Conservation (phyloP, 2,797 vertebrate species). For the Epinephelus coioides region DNA sequence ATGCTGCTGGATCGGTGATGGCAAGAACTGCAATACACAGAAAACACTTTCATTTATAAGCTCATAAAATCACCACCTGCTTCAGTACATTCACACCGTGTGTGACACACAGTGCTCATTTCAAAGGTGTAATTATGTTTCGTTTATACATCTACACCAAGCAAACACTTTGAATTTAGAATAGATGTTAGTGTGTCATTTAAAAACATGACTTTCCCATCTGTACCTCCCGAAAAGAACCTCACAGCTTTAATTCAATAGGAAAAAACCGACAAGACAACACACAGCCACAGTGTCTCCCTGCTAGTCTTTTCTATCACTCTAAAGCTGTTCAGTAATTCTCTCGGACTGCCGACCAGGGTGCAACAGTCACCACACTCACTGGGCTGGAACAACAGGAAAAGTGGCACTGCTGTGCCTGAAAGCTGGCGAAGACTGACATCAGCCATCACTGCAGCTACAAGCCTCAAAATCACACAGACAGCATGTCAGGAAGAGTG, state of each 20-base stretch:
- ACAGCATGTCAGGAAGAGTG: constrained; percentile 44
- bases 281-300: neutral
- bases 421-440: constrained; percentile 56
- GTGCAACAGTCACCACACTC: constrained; percentile 43
- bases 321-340: constrained; percentile 51
- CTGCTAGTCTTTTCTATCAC: constrained; percentile 30
- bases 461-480: constrained; percentile 49
- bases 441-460: constrained; percentile 33
- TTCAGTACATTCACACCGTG: neutral
- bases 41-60: constrained; percentile 5
- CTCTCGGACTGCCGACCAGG: constrained; percentile 36
- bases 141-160: neutral
- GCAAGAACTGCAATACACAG: neutral
- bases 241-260: constrained; percentile 4
- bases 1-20: neutral
- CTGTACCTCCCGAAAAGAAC: neutral
- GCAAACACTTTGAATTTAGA: neutral
- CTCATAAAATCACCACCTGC: constrained; percentile 14
- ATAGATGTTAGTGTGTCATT: neutral
- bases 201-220: neutral
- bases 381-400: constrained; percentile 63
- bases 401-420: constrained; percentile 40
- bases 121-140: neutral
- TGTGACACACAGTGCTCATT: neutral
- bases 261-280: constrained; percentile 15